Evolutionary conservation across 2,113 vertebrate genomes (phyloP).

Genomic region (human): DNA sequence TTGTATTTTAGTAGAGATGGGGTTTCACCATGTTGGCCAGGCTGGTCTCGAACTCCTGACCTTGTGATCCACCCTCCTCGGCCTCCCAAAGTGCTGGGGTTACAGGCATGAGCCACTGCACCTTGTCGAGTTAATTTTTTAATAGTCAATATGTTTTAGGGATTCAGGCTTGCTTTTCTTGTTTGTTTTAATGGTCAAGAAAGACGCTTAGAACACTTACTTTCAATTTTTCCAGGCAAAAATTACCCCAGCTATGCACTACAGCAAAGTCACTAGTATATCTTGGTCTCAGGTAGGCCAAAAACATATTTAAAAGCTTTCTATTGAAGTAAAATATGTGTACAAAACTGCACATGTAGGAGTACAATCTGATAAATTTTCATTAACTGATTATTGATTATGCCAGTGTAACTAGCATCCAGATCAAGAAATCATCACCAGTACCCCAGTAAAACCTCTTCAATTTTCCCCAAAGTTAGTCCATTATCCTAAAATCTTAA

Average conservation of each 20-base stretch:
- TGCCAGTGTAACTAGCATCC: not conserved
- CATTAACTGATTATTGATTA: not conserved
- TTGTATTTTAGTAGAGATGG: too few relatives aligned
- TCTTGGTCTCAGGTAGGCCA: not conserved
- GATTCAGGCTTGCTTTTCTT: not conserved
- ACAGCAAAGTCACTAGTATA: not conserved
- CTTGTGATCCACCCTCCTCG: fast-evolving
- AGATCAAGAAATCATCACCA: not conserved
- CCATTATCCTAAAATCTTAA: not conserved
- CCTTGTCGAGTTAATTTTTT: not conserved
- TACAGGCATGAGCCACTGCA: too few relatives aligned
- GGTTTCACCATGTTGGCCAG: too few relatives aligned
- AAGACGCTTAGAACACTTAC: not conserved
- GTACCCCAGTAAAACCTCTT: not conserved
- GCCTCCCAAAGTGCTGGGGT: too few relatives aligned
- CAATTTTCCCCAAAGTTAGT: not conserved
- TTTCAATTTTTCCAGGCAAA: not conserved
- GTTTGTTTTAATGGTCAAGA: not conserved
- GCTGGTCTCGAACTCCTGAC: too few relatives aligned
- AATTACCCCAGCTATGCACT: not conserved
- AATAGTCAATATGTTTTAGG: not conserved
- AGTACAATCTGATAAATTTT: not conserved
- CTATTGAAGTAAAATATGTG: not conserved
- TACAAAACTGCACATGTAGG: not conserved
- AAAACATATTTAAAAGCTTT: not conserved